These are phyloP conservation scores for Nylanderia fulva DNA, from an alignment of 1,140 invertebrate genomes.

Conservation along the genomic window DNA sequence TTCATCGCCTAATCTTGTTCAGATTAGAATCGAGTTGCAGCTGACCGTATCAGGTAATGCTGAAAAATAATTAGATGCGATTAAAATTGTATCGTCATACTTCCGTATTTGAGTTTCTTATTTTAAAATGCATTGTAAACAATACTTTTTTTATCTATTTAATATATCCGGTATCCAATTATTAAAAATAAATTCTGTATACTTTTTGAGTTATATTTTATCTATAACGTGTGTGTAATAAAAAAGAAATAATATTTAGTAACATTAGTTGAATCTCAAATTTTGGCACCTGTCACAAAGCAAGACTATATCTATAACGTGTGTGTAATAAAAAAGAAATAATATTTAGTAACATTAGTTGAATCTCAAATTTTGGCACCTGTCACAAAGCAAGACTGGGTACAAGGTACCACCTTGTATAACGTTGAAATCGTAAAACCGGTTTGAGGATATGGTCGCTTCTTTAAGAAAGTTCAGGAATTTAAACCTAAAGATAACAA, in stretches of 20 bases:
- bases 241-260: too few relatives aligned
- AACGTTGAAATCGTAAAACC: constrained; percentile 66
- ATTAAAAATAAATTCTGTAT: neutral
- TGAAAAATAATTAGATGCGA: neutral
- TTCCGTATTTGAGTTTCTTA: too few relatives aligned
- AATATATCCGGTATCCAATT: neutral
- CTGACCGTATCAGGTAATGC: neutral
- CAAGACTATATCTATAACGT: neutral
- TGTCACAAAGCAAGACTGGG: neutral
- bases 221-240: neutral
- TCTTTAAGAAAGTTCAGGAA: constrained; percentile 38
- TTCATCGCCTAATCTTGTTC: neutral
- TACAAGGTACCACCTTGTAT: constrained; percentile 32
- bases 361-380: neutral
- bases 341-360: neutral
- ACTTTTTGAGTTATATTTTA: neutral
- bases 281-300: neutral
- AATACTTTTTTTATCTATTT: neutral
- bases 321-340: neutral
- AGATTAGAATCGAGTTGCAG: neutral
- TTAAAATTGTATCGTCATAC: neutral
- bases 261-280: neutral
- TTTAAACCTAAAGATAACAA: constrained; percentile 33
- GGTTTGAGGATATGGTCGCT: constrained; percentile 75
- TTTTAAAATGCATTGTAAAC: neutral